phyloP scores from a whole-genome alignment of 2,888 invertebrate genomes.

The Clostera curtula region DNA sequence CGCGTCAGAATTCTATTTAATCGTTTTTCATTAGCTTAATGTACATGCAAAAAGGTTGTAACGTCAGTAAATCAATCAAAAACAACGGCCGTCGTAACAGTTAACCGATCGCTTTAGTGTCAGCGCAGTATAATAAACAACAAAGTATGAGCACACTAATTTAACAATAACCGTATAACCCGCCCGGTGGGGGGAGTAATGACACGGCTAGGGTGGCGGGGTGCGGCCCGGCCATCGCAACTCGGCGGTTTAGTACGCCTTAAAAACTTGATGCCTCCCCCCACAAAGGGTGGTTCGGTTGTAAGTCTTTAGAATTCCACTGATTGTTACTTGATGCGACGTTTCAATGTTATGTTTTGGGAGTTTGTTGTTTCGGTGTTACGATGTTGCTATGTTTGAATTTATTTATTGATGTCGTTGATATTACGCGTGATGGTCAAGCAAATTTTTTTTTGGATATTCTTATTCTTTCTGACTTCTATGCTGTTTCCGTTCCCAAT shows the following conservation, averaged over 20 bases:
- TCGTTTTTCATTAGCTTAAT: constrained; percentile 8
- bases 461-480: constrained; percentile 7
- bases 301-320: constrained; percentile 24
- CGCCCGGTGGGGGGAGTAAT: constrained; percentile 13
- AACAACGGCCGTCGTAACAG: constrained; percentile 30
- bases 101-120: constrained; percentile 33
- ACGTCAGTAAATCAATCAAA: constrained; percentile 27
- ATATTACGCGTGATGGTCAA: constrained; percentile 5
- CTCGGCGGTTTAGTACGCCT: constrained; percentile 23
- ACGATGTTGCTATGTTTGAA: constrained; percentile 3
- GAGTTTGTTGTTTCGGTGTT: constrained; percentile 2
- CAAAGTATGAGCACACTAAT: constrained; percentile 48
- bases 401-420: constrained; percentile 9
- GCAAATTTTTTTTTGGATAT: constrained; percentile 1
- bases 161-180: constrained; percentile 40
- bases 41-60: constrained; percentile 19
- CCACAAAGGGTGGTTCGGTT: constrained; percentile 12
- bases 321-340: constrained; percentile 20
- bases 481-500: no score
- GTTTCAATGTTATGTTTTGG: constrained; percentile 6
- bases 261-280: constrained; percentile 28
- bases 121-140: constrained; percentile 39
- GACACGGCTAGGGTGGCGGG: constrained; percentile 11
- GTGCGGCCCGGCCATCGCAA: constrained; percentile 14
- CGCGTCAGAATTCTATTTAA: constrained; percentile 9